Evolutionary conservation across 2,113 vertebrate species (phyloP).

Genomic region (crab-eating macaque (Macaca fascicularis)): DNA sequence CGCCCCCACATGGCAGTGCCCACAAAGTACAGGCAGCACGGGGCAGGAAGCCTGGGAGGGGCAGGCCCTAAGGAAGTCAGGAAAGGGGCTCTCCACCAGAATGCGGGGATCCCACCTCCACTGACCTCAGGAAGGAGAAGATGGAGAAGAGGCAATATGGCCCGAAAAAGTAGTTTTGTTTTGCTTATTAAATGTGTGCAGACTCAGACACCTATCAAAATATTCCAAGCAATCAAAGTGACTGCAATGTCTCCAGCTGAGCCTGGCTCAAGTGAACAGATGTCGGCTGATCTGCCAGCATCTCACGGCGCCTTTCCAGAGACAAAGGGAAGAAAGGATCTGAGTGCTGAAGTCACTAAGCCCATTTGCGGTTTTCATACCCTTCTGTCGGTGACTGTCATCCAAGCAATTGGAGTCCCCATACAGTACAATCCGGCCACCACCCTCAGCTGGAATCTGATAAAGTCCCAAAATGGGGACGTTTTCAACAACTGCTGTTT

Average conservation of each 20-base stretch:
- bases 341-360: rapidly evolving
- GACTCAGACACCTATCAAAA: neutral
- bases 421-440: slow-evolving; percentile 95
- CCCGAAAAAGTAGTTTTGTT: neutral
- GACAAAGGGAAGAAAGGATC: neutral
- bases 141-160: rapidly evolving
- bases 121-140: neutral
- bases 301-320: rapidly evolving
- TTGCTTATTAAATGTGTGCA: neutral
- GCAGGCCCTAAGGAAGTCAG: neutral
- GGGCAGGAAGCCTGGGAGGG: rapidly evolving
- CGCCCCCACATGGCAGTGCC: rapidly evolving
- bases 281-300: neutral
- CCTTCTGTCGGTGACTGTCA: slow-evolving; percentile 98
- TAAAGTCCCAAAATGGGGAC: slow-evolving; percentile 96
- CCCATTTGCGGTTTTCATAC: slow-evolving; percentile 75
- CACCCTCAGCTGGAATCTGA: slow-evolving; percentile 93
- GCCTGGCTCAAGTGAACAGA: too few relatives aligned
- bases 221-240: neutral
- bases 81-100: neutral
- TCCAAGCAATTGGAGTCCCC: slow-evolving; percentile 99
- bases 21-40: neutral
- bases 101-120: rapidly evolving
- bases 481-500: slow-evolving; percentile 93
- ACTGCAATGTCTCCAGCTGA: rapidly evolving